Evolutionary conservation across 1,140 invertebrate genomes (phyloP).

Genomic region (Drosophila pseudoobscura): DNA sequence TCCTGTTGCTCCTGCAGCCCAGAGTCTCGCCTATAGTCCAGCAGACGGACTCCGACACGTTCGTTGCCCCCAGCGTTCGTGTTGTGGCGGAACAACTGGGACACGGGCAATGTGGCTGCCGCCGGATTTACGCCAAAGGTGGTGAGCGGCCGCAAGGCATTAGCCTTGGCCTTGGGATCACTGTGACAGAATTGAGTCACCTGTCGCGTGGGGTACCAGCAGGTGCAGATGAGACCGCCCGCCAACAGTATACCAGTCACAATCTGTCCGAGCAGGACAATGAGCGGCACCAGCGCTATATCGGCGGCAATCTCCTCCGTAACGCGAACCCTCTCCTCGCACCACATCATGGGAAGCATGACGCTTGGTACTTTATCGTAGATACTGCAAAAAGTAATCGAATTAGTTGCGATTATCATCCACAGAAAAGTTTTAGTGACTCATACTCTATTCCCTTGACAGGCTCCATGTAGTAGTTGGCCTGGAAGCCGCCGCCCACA

Average conservation of each 20-base stretch:
- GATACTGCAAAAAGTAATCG: constrained; percentile 84
- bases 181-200: constrained; percentile 66
- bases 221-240: constrained; percentile 70
- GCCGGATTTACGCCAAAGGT: constrained; percentile 29
- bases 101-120: constrained; percentile 1
- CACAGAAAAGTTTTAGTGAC: constrained; percentile 67
- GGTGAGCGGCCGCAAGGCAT: constrained; percentile 55
- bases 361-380: constrained; percentile 87
- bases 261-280: constrained; percentile 74
- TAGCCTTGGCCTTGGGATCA: constrained; percentile 72
- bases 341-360: constrained; percentile 91
- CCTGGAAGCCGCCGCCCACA: constrained; percentile 89
- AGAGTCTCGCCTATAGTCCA: constrained; percentile 67
- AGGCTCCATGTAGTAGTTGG: constrained; percentile 90
- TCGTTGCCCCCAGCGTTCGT: constrained; percentile 30
- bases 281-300: constrained; percentile 64
- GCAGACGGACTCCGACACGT: constrained; percentile 60
- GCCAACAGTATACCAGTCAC: constrained; percentile 69
- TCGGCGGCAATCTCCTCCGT: constrained; percentile 84
- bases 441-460: constrained; percentile 85
- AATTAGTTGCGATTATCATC: not conserved
- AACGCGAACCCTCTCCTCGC: constrained; percentile 87
- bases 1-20: constrained; percentile 19
- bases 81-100: constrained; percentile 28
- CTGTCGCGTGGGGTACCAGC: constrained; percentile 77